Percentiles rank a stretch among this genome's conserved stretches.
phyloP scores from a whole-genome alignment of 64 coral and sea anemone genomes.

The Orbicella faveolata region DNA sequence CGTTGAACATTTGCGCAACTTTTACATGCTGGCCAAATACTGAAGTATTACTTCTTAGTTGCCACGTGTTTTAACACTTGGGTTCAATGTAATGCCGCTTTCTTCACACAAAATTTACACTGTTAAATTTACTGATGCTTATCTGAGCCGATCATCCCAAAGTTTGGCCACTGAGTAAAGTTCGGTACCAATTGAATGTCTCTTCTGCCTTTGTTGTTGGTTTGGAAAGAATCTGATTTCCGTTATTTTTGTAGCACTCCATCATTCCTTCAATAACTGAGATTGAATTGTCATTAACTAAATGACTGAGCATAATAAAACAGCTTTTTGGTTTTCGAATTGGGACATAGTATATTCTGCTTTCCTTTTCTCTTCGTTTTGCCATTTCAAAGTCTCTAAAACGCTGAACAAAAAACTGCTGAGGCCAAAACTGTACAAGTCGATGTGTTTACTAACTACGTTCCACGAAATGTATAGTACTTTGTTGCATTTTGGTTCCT shows the following conservation, averaged over 20 bases:
- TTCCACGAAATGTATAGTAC: conserved; percentile 16
- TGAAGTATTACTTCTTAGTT: background rate
- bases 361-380: background rate
- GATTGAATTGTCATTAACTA: conserved; percentile 14
- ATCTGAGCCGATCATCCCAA: background rate
- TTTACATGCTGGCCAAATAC: background rate
- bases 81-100: background rate
- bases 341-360: background rate
- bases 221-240: background rate
- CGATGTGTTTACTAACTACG: background rate
- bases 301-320: background rate
- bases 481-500: background rate
- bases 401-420: background rate
- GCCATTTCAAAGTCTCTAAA: background rate
- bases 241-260: background rate
- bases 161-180: background rate
- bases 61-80: conserved; percentile 18
- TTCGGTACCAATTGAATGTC: background rate
- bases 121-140: background rate
- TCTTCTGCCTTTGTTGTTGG: background rate
- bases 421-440: background rate
- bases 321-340: background rate
- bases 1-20: background rate
- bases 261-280: background rate
- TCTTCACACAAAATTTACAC: background rate